phyloP scores from a whole-genome alignment of 1,140 invertebrate genomes.

The Trypoxylus dichotomus region DNA sequence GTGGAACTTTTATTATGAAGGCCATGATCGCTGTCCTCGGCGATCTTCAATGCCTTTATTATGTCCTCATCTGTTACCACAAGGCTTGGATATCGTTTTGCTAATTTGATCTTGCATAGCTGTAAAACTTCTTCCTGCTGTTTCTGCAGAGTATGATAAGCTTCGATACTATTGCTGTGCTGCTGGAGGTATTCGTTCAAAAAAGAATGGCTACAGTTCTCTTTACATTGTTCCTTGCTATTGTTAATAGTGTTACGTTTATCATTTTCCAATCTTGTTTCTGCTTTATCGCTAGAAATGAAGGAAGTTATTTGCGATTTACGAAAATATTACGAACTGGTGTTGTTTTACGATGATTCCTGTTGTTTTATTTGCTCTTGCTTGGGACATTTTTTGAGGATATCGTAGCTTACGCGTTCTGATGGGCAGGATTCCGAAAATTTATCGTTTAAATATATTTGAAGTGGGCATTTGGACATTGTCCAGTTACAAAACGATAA shows the following conservation, averaged over 20 bases:
- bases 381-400: not conserved
- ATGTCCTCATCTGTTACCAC: conserved; percentile 23
- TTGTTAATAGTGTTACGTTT: not conserved
- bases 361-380: not conserved
- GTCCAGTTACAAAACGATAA: not conserved
- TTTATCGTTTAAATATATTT: conserved; percentile 23
- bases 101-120: conserved; percentile 15
- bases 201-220: not conserved
- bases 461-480: conserved; percentile 28
- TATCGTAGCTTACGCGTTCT: not conserved
- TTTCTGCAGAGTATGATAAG: not conserved
- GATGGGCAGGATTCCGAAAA: not conserved
- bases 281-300: not conserved
- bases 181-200: not conserved
- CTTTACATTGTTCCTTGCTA: not conserved
- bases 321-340: not conserved
- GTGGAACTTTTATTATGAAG: not conserved
- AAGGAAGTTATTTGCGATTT: not conserved
- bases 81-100: not conserved
- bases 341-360: not conserved
- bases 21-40: not conserved
- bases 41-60: conserved; percentile 15
- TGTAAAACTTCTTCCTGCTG: conserved; percentile 20
- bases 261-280: not conserved
- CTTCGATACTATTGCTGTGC: conserved; percentile 14